Evolutionary conservation across 2,113 vertebrate genomes (phyloP).

Genomic region (Calyptomena viridis): DNA sequence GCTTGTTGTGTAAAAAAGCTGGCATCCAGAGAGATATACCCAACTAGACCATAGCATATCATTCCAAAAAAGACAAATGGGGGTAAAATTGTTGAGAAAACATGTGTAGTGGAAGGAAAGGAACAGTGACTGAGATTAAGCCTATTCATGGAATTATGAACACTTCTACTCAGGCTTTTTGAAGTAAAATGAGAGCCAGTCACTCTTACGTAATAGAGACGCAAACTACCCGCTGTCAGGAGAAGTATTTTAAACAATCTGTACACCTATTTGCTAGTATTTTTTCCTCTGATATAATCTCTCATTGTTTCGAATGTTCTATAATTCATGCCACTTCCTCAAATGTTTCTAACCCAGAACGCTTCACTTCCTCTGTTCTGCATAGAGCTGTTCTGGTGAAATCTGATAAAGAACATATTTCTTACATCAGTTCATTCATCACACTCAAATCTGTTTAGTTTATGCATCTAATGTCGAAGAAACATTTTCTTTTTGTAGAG

Average conservation of each 20-base stretch:
- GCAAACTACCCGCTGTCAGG: neutral
- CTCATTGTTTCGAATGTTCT: neutral
- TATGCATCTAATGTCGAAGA: neutral
- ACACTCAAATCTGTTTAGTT: neutral
- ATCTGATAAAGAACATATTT: neutral
- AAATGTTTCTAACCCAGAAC: neutral
- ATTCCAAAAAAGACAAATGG: neutral
- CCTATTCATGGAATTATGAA: neutral
- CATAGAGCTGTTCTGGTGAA: neutral
- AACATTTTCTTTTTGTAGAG: neutral
- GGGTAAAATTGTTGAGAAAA: neutral
- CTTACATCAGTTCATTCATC: neutral
- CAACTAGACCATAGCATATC: neutral
- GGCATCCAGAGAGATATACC: neutral
- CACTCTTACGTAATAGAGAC: neutral
- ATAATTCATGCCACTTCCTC: neutral
- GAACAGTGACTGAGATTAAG: neutral
- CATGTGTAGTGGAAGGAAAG: neutral
- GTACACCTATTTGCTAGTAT: neutral
- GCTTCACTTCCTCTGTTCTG: neutral
- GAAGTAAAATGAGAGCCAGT: neutral
- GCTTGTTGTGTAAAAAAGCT: neutral
- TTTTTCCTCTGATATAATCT: neutral
- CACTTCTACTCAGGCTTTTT: neutral
- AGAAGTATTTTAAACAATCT: neutral